These are phyloP conservation scores for Trichoplusia ni DNA, from an alignment of 1,140 invertebrate genomes.

Conservation along the genomic window DNA sequence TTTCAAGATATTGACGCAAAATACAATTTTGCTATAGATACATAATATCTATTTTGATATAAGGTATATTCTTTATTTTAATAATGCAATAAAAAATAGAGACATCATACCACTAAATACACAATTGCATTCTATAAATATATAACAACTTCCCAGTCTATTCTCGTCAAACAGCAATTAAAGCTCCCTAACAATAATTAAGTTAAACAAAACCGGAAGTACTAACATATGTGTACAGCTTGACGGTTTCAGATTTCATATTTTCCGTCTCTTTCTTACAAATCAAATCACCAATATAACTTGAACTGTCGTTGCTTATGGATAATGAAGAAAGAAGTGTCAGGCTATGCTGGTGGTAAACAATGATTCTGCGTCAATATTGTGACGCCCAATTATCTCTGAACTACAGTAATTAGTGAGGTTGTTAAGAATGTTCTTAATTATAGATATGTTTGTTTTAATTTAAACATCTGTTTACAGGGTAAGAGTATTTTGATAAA, in stretches of 20 bases:
- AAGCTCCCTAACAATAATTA: slow-evolving; percentile 57
- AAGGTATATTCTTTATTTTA: too few species aligned
- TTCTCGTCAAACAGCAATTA: slow-evolving; percentile 45
- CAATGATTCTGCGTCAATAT: slow-evolving; percentile 31
- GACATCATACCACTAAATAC: too few species aligned
- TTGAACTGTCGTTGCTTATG: neutral
- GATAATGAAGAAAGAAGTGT: neutral
- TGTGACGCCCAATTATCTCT: slow-evolving; percentile 37
- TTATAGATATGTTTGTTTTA: slow-evolving; percentile 33
- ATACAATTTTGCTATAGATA: too few species aligned
- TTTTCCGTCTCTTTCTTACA: slow-evolving; percentile 27
- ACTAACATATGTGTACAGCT: slow-evolving; percentile 55
- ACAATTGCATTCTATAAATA: slow-evolving; percentile 21
- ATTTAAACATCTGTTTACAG: neutral
- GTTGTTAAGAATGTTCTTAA: slow-evolving; percentile 32
- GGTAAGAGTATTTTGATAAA: neutral
- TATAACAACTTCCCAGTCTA: slow-evolving; percentile 7
- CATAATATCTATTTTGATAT: too few species aligned
- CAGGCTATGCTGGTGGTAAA: neutral
- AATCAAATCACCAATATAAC: neutral
- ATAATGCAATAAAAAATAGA: too few species aligned
- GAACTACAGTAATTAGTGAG: slow-evolving; percentile 39
- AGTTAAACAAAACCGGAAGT: slow-evolving; percentile 50
- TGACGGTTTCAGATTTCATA: slow-evolving; percentile 55
- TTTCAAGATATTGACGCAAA: too few species aligned